A percentile compares a stretch with the other conserved stretches of the same genome.
Evolutionary conservation across 2,797 vertebrate genomes (phyloP).

Genomic region (Hypotaenidia philippensis): DNA sequence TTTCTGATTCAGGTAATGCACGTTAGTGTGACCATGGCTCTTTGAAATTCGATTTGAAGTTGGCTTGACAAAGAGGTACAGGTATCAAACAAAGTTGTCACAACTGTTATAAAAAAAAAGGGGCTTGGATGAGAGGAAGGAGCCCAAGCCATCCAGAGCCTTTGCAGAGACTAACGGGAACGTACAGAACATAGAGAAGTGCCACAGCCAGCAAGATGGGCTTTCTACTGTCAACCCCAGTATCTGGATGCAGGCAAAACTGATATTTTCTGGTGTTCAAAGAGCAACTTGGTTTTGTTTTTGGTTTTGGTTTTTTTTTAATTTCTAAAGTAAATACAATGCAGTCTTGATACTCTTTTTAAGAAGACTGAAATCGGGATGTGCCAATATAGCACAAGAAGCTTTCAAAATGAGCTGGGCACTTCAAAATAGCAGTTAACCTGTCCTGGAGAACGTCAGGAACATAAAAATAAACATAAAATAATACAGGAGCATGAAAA

Average conservation of each 20-base stretch:
- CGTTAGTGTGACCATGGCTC: neutral
- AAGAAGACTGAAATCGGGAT: neutral
- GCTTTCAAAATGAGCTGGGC: neutral
- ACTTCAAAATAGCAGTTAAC: constrained; percentile 41
- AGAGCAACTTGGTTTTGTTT: neutral
- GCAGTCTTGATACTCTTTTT: neutral
- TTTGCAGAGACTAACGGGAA: neutral
- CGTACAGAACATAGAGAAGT: neutral
- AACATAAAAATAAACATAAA: constrained; percentile 49
- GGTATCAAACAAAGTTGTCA: neutral
- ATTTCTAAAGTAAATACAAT: neutral
- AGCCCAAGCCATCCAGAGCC: neutral
- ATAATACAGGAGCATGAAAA: neutral
- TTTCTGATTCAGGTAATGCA: neutral
- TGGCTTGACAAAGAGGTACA: neutral
- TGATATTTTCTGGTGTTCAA: neutral
- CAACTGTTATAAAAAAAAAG: neutral
- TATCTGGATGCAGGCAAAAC: neutral
- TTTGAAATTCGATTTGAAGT: neutral
- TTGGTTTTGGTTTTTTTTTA: neutral
- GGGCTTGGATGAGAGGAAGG: neutral
- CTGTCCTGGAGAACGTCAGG: constrained; percentile 13
- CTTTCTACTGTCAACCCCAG: neutral
- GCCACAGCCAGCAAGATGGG: neutral
- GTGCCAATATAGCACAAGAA: neutral